Evolutionary conservation across 2,797 vertebrate genomes (phyloP).

Genomic region (Morus bassanus): DNA sequence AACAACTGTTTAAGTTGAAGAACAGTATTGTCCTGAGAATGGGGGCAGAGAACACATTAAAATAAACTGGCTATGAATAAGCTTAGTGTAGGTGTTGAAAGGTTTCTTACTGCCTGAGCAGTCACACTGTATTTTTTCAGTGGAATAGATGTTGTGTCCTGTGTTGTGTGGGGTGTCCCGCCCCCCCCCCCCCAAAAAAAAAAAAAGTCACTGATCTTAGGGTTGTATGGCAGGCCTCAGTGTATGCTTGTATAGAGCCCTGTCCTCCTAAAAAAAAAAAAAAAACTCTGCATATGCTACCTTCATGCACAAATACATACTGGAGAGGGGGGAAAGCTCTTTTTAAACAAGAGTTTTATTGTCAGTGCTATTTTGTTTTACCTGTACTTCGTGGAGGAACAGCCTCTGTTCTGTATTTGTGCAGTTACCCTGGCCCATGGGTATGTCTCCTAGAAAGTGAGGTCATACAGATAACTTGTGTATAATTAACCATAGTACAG

Average conservation of each 20-base stretch:
- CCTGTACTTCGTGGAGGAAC: background rate
- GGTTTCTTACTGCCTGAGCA: background rate
- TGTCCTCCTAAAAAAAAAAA: too few relatives aligned
- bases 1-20: background rate
- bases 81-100: background rate
- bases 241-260: background rate
- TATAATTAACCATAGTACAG: background rate
- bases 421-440: background rate
- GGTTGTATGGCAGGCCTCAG: background rate
- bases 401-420: background rate
- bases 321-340: background rate
- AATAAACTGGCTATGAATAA: background rate
- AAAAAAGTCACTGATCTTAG: background rate
- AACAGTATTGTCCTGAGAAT: background rate
- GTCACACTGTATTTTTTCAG: background rate
- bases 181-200: too few relatives aligned
- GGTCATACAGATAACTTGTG: background rate
- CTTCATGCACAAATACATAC: background rate
- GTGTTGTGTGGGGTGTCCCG: too few relatives aligned
- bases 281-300: background rate
- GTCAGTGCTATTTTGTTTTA: background rate
- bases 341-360: background rate
- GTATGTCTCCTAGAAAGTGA: background rate
- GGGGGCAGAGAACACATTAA: background rate
- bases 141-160: background rate